A percentile compares a stretch with the other conserved stretches of the same genome.
These are phyloP conservation scores for Ovibos moschatus DNA, from an alignment of 2,113 vertebrate genomes.

Conservation along the genomic window DNA sequence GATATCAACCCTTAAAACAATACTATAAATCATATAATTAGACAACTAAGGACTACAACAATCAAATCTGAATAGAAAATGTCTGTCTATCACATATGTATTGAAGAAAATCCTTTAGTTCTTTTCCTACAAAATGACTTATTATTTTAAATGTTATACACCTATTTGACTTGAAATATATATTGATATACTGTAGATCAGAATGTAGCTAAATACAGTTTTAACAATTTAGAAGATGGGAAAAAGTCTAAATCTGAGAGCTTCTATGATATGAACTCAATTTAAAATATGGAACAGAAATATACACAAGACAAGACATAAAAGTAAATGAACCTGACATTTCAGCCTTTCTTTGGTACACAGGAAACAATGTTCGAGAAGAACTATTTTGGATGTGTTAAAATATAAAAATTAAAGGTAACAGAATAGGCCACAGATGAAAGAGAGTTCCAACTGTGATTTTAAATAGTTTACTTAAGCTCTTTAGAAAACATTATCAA, in stretches of 20 bases:
- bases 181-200: not conserved
- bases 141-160: not conserved
- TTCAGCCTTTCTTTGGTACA: not conserved
- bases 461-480: conserved; percentile 24
- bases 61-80: conserved; percentile 9
- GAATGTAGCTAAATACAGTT: not conserved
- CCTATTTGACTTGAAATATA: not conserved
- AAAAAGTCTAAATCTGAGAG: not conserved
- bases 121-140: not conserved
- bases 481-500: conserved; percentile 19
- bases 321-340: conserved; percentile 19
- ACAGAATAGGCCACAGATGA: not conserved
- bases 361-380: conserved; percentile 22
- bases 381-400: not conserved
- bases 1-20: not conserved
- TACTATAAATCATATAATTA: not conserved
- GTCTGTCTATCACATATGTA: not conserved
- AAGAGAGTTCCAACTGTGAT: not conserved
- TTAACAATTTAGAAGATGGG: not conserved
- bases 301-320: not conserved
- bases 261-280: not conserved
- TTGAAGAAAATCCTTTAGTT: conserved; percentile 14
- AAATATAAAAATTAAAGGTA: conserved; percentile 1
- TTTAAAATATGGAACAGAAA: conserved; percentile 38
- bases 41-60: not conserved